Evolutionary conservation across 37 sponge, comb jelly and placozoan genomes (phyloP).

Genomic region (Chondrilla cf. caribensis): DNA sequence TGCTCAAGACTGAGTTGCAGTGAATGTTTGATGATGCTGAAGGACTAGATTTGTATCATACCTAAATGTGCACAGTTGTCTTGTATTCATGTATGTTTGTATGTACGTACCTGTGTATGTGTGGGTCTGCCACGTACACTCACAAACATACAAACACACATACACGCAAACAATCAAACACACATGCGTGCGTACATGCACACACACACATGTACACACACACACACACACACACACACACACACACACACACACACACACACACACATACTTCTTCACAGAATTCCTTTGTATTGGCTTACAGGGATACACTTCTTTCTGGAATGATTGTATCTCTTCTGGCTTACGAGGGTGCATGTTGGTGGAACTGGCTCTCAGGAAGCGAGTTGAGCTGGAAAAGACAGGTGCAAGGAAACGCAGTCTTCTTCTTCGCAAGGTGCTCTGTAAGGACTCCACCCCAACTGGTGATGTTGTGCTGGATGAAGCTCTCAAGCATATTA

Average conservation of each 20-base stretch:
- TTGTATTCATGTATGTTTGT: constrained; percentile 8
- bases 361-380: constrained; percentile 88
- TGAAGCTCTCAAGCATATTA: constrained; percentile 91
- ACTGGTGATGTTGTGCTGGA: constrained; percentile 96
- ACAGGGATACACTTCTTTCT: constrained; percentile 99
- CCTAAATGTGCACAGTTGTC: too few relatives aligned
- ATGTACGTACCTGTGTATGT: background rate
- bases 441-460: constrained; percentile 72
- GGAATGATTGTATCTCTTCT: constrained; percentile 99
- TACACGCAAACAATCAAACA: too few relatives aligned
- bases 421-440: constrained; percentile 75
- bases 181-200: too few relatives aligned
- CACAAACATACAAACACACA: too few relatives aligned
- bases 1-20: too few relatives aligned
- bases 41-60: too few relatives aligned
- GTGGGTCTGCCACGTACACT: background rate
- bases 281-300: too few relatives aligned
- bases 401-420: constrained; percentile 72
- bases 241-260: too few relatives aligned
- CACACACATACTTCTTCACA: too few relatives aligned
- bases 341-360: constrained; percentile 97
- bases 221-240: too few relatives aligned
- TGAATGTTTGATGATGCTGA: too few relatives aligned
- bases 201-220: too few relatives aligned
- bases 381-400: constrained; percentile 87